Conservation (phyloP, 2,888 invertebrate species). For the Amiota mariae region DNA sequence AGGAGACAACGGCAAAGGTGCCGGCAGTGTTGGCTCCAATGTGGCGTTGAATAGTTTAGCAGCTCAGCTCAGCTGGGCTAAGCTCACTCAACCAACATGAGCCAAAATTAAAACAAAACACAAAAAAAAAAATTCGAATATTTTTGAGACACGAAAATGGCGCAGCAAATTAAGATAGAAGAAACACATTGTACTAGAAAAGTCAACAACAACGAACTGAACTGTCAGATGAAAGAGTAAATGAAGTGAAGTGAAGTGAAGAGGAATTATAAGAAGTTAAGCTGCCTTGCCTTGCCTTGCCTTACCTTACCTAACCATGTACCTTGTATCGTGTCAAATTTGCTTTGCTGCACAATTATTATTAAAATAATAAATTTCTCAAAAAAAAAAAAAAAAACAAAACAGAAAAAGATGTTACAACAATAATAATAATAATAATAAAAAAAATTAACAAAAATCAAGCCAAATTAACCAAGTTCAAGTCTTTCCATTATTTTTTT, state of each 20-base stretch:
- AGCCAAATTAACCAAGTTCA: too few species aligned
- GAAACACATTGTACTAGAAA: neutral
- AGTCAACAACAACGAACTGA: neutral
- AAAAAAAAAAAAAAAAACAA: constrained; percentile 1
- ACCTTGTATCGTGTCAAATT: neutral
- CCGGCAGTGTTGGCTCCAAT: neutral
- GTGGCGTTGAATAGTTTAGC: neutral
- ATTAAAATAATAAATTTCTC: constrained; percentile 3
- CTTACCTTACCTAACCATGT: too few species aligned
- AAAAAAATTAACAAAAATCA: too few species aligned
- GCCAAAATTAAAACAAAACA: constrained; percentile 31
- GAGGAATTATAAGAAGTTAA: neutral
- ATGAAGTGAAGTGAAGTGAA: neutral
- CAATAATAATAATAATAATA: too few species aligned
- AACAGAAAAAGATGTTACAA: neutral
- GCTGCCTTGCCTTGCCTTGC: neutral
- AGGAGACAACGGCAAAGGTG: constrained; percentile 14
- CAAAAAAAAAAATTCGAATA: constrained; percentile 27
- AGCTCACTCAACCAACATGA: constrained; percentile 17
- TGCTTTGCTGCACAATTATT: neutral
- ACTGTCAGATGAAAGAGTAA: neutral
- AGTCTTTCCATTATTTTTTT: too few species aligned
- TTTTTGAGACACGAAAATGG: constrained; percentile 25
- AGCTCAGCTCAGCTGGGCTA: constrained; percentile 30
- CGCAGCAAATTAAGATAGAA: neutral